phyloP scores from a whole-genome alignment of 2,888 invertebrate species.

The Smittia sp. region DNA sequence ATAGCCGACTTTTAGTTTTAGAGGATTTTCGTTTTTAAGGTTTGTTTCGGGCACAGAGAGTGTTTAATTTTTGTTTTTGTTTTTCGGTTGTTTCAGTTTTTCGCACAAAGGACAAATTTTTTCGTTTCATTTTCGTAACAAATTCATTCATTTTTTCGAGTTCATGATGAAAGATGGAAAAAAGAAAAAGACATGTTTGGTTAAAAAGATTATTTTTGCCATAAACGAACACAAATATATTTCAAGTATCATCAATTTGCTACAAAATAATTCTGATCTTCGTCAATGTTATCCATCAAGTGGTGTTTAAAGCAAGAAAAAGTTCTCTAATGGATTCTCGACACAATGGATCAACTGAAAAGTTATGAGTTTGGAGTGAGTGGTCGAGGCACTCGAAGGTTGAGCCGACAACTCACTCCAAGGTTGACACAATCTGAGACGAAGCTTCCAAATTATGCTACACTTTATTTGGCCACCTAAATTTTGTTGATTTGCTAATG shows the following conservation, averaged over 20 bases:
- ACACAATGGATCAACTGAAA: too few species aligned
- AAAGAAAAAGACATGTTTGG: conserved; percentile 40
- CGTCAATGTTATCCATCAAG: too few species aligned
- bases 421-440: too few species aligned
- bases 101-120: conserved; percentile 31
- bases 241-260: neutral
- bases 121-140: conserved; percentile 20
- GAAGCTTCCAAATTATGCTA: too few species aligned
- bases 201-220: conserved; percentile 29
- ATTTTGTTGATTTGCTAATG: neutral
- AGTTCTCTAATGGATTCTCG: too few species aligned
- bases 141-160: conserved; percentile 29
- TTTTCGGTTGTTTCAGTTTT: conserved; percentile 29
- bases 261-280: conserved; percentile 7
- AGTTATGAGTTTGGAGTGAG: too few species aligned
- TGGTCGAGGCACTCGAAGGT: too few species aligned
- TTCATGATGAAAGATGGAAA: conserved; percentile 42
- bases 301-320: too few species aligned
- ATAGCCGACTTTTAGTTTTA: conserved; percentile 76
- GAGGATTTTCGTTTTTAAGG: conserved; percentile 48
- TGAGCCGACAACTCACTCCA: too few species aligned
- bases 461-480: neutral
- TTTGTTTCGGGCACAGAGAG: conserved; percentile 16
- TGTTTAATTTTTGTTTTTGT: conserved; percentile 39
- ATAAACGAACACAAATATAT: neutral